Percentiles rank a stretch among this genome's conserved stretches.
phyloP scores from a whole-genome alignment of 2,888 invertebrate genomes.

The Caenorhabditis macrosperma region DNA sequence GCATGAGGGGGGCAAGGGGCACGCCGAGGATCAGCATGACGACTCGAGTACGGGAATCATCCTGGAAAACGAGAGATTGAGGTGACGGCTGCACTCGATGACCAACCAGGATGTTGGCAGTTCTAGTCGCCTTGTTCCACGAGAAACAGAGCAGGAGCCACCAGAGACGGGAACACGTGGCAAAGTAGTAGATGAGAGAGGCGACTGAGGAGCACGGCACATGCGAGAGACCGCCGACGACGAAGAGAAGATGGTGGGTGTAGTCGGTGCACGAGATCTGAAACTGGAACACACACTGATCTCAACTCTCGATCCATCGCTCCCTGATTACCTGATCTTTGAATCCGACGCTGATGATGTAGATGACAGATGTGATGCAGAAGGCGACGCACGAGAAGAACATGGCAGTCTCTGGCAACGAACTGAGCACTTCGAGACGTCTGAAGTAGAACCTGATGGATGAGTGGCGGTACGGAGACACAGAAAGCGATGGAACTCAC shows the following conservation, averaged over 20 bases:
- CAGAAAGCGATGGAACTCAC: conserved; percentile 31
- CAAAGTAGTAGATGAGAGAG: conserved; percentile 81
- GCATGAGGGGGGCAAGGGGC: conserved; percentile 90
- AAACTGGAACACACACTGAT: conserved; percentile 40
- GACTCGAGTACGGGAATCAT: conserved; percentile 67
- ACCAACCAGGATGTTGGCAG: conserved; percentile 48
- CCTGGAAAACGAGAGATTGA: conserved; percentile 61
- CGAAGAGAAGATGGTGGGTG: conserved; percentile 64
- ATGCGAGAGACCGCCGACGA: conserved; percentile 62
- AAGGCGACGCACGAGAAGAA: conserved; percentile 68
- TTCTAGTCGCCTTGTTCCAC: conserved; percentile 62
- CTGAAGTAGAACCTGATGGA: conserved; percentile 43
- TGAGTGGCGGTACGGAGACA: neutral
- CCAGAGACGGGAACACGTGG: conserved; percentile 82
- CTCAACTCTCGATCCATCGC: neutral
- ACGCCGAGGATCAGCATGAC: conserved; percentile 93
- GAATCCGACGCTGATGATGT: conserved; percentile 81
- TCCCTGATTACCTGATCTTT: conserved; percentile 75
- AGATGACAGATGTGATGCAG: conserved; percentile 85
- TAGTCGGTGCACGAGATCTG: conserved; percentile 71
- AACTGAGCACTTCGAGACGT: conserved; percentile 47
- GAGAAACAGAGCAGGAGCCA: conserved; percentile 88
- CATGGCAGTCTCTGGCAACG: conserved; percentile 65
- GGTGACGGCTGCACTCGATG: neutral
- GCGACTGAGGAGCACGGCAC: conserved; percentile 65